Percentiles rank a stretch among this genome's conserved stretches.
These are phyloP conservation scores for Choristoneura fumiferana DNA, from an alignment of 1,140 invertebrate species.

Conservation along the genomic window DNA sequence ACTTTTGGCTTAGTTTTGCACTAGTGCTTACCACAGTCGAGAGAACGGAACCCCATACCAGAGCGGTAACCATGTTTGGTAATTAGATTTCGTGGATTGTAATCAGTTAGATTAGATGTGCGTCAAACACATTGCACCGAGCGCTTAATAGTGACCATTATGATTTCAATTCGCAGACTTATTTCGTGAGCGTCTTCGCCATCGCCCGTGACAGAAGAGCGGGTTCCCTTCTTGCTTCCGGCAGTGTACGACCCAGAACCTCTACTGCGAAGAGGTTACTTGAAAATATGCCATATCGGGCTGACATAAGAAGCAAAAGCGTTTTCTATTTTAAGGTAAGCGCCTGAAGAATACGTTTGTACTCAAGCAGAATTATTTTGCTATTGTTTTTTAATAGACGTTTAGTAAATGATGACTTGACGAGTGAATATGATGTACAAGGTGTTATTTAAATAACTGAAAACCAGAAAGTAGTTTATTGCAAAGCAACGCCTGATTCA, in stretches of 20 bases:
- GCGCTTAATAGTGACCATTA: background rate
- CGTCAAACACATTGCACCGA: too few species aligned
- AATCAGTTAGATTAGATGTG: too few species aligned
- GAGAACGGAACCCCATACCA: too few species aligned
- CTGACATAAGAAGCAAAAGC: slow-evolving; percentile 51
- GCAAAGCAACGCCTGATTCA: too few species aligned
- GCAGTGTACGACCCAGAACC: slow-evolving; percentile 46
- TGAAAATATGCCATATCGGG: slow-evolving; percentile 49
- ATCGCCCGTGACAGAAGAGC: slow-evolving; percentile 48
- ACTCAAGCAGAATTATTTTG: background rate
- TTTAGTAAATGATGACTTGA: background rate
- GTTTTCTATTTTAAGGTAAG: slow-evolving; percentile 65
- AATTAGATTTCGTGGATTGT: too few species aligned
- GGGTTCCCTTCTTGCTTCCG: slow-evolving; percentile 52
- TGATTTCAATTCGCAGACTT: slow-evolving; percentile 41
- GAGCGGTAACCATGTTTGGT: too few species aligned
- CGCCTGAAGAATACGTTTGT: background rate
- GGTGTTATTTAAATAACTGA: too few species aligned
- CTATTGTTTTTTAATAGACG: background rate
- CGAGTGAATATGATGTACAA: too few species aligned
- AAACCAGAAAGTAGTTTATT: too few species aligned
- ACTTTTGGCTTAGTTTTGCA: too few species aligned
- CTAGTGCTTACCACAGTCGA: too few species aligned
- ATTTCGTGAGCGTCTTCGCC: slow-evolving; percentile 58
- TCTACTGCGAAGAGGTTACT: slow-evolving; percentile 53